phyloP scores from a whole-genome alignment of 2,888 invertebrate species.

The Drosophila greeni region DNA sequence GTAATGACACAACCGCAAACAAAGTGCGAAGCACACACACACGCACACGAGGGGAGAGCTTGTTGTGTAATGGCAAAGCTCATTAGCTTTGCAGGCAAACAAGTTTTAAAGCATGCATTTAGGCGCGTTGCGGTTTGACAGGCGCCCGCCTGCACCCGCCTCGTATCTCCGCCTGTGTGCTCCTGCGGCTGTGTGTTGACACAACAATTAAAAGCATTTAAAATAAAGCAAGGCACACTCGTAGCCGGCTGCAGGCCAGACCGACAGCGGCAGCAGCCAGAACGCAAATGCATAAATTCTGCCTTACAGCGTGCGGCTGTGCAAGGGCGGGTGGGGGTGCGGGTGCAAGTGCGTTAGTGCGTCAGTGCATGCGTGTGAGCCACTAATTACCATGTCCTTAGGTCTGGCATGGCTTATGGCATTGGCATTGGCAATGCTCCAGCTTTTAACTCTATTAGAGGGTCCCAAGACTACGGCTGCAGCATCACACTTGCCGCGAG shows the following conservation, averaged over 20 bases:
- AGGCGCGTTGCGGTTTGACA: slow-evolving; percentile 71
- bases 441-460: slow-evolving; percentile 17
- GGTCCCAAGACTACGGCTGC: slow-evolving; percentile 9
- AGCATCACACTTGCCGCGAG: slow-evolving; percentile 11
- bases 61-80: slow-evolving; percentile 74
- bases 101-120: slow-evolving; percentile 74
- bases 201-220: slow-evolving; percentile 75
- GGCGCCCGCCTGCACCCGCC: slow-evolving; percentile 47
- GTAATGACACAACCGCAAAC: slow-evolving; percentile 75
- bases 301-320: slow-evolving; percentile 32
- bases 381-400: slow-evolving; percentile 74
- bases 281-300: slow-evolving; percentile 67
- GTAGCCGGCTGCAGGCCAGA: slow-evolving; percentile 53
- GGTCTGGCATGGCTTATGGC: slow-evolving; percentile 70
- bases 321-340: slow-evolving; percentile 6
- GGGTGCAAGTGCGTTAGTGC: slow-evolving; percentile 14
- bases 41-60: slow-evolving; percentile 8
- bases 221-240: slow-evolving; percentile 67
- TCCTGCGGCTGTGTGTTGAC: slow-evolving; percentile 61
- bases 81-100: slow-evolving; percentile 74
- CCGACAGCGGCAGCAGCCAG: slow-evolving; percentile 51
- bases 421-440: slow-evolving; percentile 55
- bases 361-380: slow-evolving; percentile 40
- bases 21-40: slow-evolving; percentile 59
- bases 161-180: slow-evolving; percentile 32